phyloP scores from a whole-genome alignment of 1,140 invertebrate genomes.

The Drosophila micromelanica region DNA sequence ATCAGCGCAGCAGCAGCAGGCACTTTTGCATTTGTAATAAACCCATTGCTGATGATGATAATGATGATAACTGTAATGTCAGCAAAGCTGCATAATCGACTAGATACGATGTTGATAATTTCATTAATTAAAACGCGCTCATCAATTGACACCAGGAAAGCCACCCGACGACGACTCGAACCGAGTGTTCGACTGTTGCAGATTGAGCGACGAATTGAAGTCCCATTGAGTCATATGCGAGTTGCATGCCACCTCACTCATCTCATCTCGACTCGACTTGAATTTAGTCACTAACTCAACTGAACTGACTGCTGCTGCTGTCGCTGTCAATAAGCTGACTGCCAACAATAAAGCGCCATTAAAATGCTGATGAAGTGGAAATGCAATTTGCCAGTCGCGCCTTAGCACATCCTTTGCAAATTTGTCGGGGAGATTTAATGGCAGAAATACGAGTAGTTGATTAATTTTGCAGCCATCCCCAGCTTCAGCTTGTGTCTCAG shows the following conservation, averaged over 20 bases:
- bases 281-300: constrained; percentile 21
- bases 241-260: background rate
- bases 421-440: constrained; percentile 50
- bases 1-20: background rate
- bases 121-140: constrained; percentile 55
- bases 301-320: constrained; percentile 4
- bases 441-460: constrained; percentile 55
- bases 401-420: constrained; percentile 14
- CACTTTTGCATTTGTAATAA: constrained; percentile 44
- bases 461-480: constrained; percentile 48
- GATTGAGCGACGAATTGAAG: constrained; percentile 5
- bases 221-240: constrained; percentile 7
- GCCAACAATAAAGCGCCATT: constrained; percentile 55
- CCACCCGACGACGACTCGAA: constrained; percentile 3
- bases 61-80: constrained; percentile 26
- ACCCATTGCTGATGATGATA: constrained; percentile 30
- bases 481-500: background rate
- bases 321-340: constrained; percentile 34
- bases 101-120: constrained; percentile 60
- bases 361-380: constrained; percentile 71
- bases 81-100: constrained; percentile 47
- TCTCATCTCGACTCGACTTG: constrained; percentile 6
- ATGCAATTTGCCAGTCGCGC: constrained; percentile 41
- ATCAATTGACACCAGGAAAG: constrained; percentile 23
- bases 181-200: constrained; percentile 8